Evolutionary conservation across 2,113 vertebrate species (phyloP), one percentile per base, ranked within the genome.

Genomic region (Oreotrochilus melanogaster): DNA sequence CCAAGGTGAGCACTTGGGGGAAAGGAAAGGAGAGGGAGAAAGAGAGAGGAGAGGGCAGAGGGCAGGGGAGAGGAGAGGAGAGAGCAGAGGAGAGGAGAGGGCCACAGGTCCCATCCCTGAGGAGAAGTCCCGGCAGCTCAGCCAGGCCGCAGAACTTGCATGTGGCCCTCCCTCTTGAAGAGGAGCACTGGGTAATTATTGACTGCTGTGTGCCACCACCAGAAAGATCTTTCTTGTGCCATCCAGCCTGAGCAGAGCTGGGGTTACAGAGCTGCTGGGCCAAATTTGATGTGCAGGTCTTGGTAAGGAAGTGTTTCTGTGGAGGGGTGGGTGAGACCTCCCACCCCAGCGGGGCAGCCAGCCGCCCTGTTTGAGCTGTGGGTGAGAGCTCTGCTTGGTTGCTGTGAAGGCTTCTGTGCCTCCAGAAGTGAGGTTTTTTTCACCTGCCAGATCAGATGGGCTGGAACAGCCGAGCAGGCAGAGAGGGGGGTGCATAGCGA

Each of bases 371-470:
- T 61, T 0, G 0, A 66, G 78, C 33, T 47, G 48, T 6, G 12
- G 78, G 62, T 2, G 1, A 69, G 82, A 78, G 13, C 82, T 72
- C 53, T 78, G 71, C 39, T 62, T 90, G 64, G 62, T 72, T 57
- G 28, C 78, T 72, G 27, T 65, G 62, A 92, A 86, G 50, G 53
- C 62, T 79, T 87, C 61, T 89, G 39, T 89, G 86, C 42, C 60
- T 86, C 56, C 76, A 83, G 51, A 71, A 80, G 56, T 37, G 65
- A 5, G 0, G 39, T 39, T 78, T 93, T 92, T 93, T 90, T 94
- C 66, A 75, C 61, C 37, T 70, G 88, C 23, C 25, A 89, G 91
- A 95, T 95, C 94, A 95, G 74, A 93, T 96, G 92, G 91, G 91
- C 62, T 94, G 91, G 89, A 93, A 92, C 54, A 93, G 88, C 11